phyloP scores from a whole-genome alignment of 2,888 invertebrate genomes.

The Diachrysia chrysitis region DNA sequence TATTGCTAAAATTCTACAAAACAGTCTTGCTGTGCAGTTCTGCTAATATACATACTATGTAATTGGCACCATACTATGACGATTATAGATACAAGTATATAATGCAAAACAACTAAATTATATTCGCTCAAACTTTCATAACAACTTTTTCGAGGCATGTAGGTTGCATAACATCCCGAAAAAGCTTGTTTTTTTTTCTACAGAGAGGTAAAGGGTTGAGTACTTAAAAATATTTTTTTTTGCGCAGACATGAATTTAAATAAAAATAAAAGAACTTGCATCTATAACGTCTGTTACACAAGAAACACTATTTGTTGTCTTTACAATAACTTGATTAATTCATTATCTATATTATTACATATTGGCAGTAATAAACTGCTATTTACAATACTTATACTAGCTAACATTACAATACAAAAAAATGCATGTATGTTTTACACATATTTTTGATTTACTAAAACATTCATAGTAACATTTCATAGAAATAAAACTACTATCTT shows the following conservation, averaged over 20 bases:
- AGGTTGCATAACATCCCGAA: too few species aligned
- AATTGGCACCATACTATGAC: conserved; percentile 37
- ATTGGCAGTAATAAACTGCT: conserved; percentile 28
- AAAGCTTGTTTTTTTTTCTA: too few species aligned
- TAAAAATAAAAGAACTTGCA: background rate
- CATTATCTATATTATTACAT: conserved; percentile 9
- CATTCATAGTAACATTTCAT: conserved; percentile 13
- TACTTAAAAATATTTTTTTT: too few species aligned
- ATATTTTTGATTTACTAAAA: conserved; percentile 5
- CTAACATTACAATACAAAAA: conserved; percentile 7
- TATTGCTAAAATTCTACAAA: conserved; percentile 53
- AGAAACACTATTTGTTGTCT: background rate
- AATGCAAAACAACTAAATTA: too few species aligned
- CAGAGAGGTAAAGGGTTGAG: too few species aligned
- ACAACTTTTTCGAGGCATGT: too few species aligned
- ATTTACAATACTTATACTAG: conserved; percentile 27
- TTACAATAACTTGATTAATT: conserved; percentile 20
- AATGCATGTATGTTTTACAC: conserved; percentile 6
- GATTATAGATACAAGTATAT: conserved; percentile 22
- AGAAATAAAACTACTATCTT: background rate
- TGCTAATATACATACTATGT: conserved; percentile 35
- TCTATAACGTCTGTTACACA: conserved; percentile 7
- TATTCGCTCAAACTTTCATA: too few species aligned
- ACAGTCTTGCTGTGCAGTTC: conserved; percentile 56
- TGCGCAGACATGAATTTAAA: too few species aligned